Evolutionary conservation across 2,113 vertebrate species (phyloP).

Genomic region (Parotia lawesii): DNA sequence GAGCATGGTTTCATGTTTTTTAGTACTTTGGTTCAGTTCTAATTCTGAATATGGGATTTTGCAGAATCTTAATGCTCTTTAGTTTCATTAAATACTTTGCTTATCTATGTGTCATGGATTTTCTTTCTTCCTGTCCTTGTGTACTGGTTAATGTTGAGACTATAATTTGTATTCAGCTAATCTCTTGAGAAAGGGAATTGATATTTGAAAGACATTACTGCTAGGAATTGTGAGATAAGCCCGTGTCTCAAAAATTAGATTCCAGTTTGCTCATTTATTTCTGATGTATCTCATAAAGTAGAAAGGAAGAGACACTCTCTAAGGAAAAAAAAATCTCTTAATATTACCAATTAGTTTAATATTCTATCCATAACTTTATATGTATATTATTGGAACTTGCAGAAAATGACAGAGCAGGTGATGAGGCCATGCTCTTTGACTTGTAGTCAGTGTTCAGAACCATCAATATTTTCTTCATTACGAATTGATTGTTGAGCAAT

Average conservation of each 20-base stretch:
- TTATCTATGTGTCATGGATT: neutral
- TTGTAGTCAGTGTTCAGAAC: conserved; percentile 37
- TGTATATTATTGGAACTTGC: neutral
- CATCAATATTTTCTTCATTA: neutral
- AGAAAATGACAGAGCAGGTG: conserved; percentile 47
- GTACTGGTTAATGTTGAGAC: neutral
- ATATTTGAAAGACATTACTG: neutral
- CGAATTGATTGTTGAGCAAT: neutral
- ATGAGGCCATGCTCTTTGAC: conserved; percentile 54
- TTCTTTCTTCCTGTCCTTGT: conserved; percentile 8
- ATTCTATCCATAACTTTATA: neutral
- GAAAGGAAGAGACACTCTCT: neutral
- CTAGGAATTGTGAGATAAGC: conserved; percentile 29
- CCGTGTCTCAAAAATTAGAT: conserved; percentile 27
- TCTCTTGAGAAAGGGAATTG: conserved; percentile 5
- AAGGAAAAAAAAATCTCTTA: neutral
- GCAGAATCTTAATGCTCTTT: neutral
- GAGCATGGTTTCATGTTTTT: neutral
- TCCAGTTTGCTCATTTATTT: conserved; percentile 26
- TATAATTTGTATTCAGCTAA: conserved; percentile 45
- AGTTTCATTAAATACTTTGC: neutral
- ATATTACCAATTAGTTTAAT: neutral
- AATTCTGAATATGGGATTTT: neutral
- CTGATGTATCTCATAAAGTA: neutral
- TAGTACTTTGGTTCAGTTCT: neutral